Evolutionary conservation across 2,888 invertebrate species (phyloP).

Genomic region (Nymphalis polychloros): DNA sequence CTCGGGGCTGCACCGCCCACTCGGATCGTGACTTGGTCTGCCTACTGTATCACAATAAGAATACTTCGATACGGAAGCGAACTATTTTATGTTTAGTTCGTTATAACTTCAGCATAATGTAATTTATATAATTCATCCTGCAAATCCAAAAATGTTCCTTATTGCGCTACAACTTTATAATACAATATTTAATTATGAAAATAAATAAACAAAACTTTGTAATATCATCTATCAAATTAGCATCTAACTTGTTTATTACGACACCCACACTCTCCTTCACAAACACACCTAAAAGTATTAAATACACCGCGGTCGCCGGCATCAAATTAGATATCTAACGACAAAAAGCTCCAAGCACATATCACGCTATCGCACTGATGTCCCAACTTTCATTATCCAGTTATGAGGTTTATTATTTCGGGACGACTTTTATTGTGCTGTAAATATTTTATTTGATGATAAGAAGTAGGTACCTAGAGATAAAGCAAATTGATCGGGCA

Average conservation of each 20-base stretch:
- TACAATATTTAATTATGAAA: neutral
- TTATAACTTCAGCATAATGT: slow-evolving; percentile 16
- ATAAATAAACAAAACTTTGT: neutral
- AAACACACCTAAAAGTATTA: slow-evolving; percentile 21
- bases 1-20: slow-evolving; percentile 66
- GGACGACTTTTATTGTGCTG: slow-evolving; percentile 75
- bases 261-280: slow-evolving; percentile 12
- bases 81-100: slow-evolving; percentile 21
- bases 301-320: slow-evolving; percentile 19
- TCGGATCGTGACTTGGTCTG: slow-evolving; percentile 45
- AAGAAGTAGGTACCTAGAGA: slow-evolving; percentile 65
- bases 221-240: slow-evolving; percentile 11
- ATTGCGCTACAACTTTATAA: neutral
- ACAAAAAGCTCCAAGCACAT: slow-evolving; percentile 25
- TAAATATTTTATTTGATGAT: slow-evolving; percentile 78
- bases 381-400: slow-evolving; percentile 57
- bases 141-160: neutral
- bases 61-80: slow-evolving; percentile 35
- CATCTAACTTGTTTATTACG: slow-evolving; percentile 16
- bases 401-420: slow-evolving; percentile 74
- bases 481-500: slow-evolving; percentile 76
- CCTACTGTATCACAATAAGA: slow-evolving; percentile 40
- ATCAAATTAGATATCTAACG: slow-evolving; percentile 32
- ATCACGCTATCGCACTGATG: slow-evolving; percentile 37
- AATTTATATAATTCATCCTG: slow-evolving; percentile 8